phyloP scores from a whole-genome alignment of 23 tunicate genomes.

The Clavelina lepadiformis region DNA sequence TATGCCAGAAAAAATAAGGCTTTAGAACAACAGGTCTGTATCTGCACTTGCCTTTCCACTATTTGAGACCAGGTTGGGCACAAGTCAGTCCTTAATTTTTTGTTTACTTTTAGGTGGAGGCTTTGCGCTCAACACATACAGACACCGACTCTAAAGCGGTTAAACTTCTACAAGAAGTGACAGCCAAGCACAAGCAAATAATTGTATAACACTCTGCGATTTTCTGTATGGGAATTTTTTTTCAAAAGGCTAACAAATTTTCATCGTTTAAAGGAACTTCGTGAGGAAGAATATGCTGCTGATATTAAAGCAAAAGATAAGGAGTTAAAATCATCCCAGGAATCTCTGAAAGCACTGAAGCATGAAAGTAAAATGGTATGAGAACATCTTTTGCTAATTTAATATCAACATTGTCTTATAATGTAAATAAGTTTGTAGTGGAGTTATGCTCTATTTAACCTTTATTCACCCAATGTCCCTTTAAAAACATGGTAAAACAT shows the following conservation, averaged over 20 bases:
- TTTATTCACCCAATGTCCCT: too few relatives aligned
- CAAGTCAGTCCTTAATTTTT: neutral
- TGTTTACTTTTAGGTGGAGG: conserved; percentile 17
- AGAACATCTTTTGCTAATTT: too few relatives aligned
- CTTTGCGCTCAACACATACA: conserved; percentile 5
- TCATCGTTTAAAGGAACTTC: conserved; percentile 3
- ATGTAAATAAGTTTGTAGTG: too few relatives aligned
- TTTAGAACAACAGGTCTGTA: conserved; percentile 41
- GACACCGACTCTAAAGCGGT: conserved; percentile 37
- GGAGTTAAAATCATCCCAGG: neutral
- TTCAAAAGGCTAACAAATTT: neutral
- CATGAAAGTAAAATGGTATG: neutral
- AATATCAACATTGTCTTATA: too few relatives aligned
- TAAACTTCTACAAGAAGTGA: conserved; percentile 23
- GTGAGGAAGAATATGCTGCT: conserved; percentile 15
- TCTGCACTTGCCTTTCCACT: neutral
- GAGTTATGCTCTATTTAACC: too few relatives aligned
- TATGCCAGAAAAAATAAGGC: conserved; percentile 43
- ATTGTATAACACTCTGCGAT: conserved; percentile 1
- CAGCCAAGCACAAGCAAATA: conserved; percentile 17
- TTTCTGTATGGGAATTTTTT: conserved; percentile 1
- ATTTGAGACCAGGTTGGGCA: neutral
- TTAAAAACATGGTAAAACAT: too few relatives aligned
- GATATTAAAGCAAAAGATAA: conserved; percentile 4
- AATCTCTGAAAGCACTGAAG: conserved; percentile 1